Base-by-base conservation (phyloP, 1,140 invertebrate species). In the Drosophila nannoptera region DNA sequence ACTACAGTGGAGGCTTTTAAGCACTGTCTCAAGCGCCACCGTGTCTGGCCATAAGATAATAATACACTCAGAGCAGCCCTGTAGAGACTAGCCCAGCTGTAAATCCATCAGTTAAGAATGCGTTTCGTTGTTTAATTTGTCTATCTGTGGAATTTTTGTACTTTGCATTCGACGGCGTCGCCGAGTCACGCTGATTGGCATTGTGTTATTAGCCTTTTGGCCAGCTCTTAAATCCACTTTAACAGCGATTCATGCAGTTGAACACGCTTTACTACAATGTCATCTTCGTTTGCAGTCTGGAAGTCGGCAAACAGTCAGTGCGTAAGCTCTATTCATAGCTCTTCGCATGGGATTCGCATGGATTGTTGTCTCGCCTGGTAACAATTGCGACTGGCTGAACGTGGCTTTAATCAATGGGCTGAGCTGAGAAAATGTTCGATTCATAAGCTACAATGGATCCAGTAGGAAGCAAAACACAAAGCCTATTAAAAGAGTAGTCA, bases 221-320 rank as follows among this genome's bases (percentile, higher is more conserved):
- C 68, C 53, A 74, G 69, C 45, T 78, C 70, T 62, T 58, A 64
- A 70, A 55, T 68, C 55, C 36, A n/a, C 9, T 31, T 62, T 40
- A 43, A 61, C 42, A 56, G 40, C 62, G 43, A 70, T 65, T 59
- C 70, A 66, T 60, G 40, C 49, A 52, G 71, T 81, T 77, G 70
- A 77, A 73, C 69, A 73, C 68, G 72, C 62, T 73, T 56, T 59
- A 54, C 12, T 40, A 63, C 55, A 67, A 64, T 72, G 74, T 82
- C 77, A 65, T 52, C 62, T 31, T 42, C 69, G 69, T 81, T 81
- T 77, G 58, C 75, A 59, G 29, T 14, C 54, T 42, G 40, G 7
- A 55, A 12, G 56, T n/a, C 42, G 31, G 31, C 62, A 63, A 54
- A 69, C 50, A 81, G 22, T 22, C 65, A 66, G 61, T 36, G 35